Conservation (phyloP, 2,797 vertebrate genomes). For the Centropyge bicolor region DNA sequence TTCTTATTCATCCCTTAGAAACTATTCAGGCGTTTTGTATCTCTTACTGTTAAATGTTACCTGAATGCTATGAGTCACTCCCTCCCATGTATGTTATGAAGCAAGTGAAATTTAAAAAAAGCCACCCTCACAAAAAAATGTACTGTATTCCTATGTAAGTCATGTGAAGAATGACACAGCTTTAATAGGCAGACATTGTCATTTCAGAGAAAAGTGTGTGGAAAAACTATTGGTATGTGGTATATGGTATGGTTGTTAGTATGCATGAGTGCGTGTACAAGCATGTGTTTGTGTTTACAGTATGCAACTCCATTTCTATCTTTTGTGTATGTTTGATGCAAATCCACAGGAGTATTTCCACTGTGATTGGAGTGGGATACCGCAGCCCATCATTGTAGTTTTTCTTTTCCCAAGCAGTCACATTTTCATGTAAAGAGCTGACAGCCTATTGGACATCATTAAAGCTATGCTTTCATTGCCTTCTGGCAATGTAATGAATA, state of each 20-base stretch:
- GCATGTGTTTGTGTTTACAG: slow-evolving; percentile 2
- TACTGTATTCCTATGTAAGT: not conserved
- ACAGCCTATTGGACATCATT: slow-evolving; percentile 70
- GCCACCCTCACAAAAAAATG: not conserved
- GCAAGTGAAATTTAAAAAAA: not conserved
- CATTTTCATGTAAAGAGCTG: slow-evolving; percentile 71
- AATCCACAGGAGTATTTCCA: slow-evolving; percentile 26
- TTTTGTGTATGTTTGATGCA: slow-evolving; percentile 35
- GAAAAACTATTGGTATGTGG: not conserved
- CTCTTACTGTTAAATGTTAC: not conserved
- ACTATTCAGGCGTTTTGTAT: not conserved
- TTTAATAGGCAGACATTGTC: not conserved
- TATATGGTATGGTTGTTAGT: not conserved
- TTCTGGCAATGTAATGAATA: slow-evolving; percentile 65
- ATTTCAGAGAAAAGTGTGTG: not conserved
- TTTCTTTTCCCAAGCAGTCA: slow-evolving; percentile 55
- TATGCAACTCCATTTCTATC: slow-evolving; percentile 12
- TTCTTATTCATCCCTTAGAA: not conserved
- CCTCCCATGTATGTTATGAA: not conserved
- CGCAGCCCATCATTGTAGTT: slow-evolving; percentile 48
- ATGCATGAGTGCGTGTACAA: not conserved
- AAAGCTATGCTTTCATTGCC: slow-evolving; percentile 59
- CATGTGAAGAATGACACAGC: not conserved
- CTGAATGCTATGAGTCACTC: not conserved
- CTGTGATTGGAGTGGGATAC: slow-evolving; percentile 56